Base-by-base conservation (phyloP, 1,140 invertebrate species). In the Anagrus nilaparvatae region DNA sequence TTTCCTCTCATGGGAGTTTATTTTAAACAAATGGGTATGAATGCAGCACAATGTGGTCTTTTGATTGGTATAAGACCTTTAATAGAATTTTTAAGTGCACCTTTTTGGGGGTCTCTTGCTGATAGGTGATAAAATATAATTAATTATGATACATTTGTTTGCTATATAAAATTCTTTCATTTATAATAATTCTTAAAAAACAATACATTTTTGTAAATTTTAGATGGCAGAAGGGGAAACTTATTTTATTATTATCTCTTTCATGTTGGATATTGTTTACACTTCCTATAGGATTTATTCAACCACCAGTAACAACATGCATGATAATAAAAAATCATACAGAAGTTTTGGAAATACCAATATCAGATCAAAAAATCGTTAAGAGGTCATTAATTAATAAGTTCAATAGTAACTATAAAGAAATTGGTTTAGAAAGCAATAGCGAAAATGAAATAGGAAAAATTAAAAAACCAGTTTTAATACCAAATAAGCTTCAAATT, bases 1-100 rank as follows among this genome's bases (percentile, higher is more conserved):
- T 98, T 98, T 60, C 96, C 96, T 0, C 68, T 99, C 19, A 90
- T 99, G 82, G 95, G 91, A 16, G 89, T 99, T 16, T 99, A 97
- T 67, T 99, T 99, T 72, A 98, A 90, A 64, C 92, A 97, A 69
- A 84, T 97, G 79, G 95, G 92, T 6, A 95, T 98, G 90, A 96
- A 95, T 66, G 84, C 93, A 0, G 83, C 82, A 5, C 93, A 97
- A 61, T 91, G 89, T 54, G 94, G 95, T 12, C 74, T 96, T 19
- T 76, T 93, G 1, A 86, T 94, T 46, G 93, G 93, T 16, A 79
- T 86, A 40, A 76, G 96, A 47, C 95, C 96, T 0, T 93, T 99
- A 54, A 86, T 99, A 4, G 96, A 99, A 65, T 97, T 97, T 61
- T 69, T 96, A n/a, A 88, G 90, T 28, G 91, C 90, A 0, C 95